These are phyloP conservation scores for Tortricodes alternella DNA, from an alignment of 2,888 invertebrate species.

Conservation along the genomic window DNA sequence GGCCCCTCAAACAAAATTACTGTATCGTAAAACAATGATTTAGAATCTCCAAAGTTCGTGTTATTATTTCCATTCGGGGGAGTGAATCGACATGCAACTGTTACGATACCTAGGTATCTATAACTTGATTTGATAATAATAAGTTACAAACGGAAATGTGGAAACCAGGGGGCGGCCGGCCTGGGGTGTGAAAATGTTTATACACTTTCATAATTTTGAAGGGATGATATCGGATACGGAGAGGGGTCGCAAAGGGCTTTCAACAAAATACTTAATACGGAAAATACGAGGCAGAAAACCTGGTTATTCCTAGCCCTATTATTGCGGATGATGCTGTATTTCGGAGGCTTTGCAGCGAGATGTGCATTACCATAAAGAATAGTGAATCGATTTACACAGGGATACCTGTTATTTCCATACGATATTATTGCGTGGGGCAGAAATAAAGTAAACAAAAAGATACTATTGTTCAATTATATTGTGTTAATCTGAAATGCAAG, in stretches of 20 bases:
- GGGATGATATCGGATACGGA: conserved; percentile 74
- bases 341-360: conserved; percentile 48
- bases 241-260: conserved; percentile 69
- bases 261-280: conserved; percentile 76
- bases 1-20: conserved; percentile 55
- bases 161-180: conserved; percentile 64
- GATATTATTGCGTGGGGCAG: no score
- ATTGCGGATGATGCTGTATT: conserved; percentile 50
- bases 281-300: conserved; percentile 72
- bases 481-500: no score
- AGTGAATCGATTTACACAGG: conserved; percentile 23
- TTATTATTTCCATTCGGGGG: conserved; percentile 72
- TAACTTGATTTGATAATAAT: conserved; percentile 82
- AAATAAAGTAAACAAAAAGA: no score
- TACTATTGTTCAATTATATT: no score
- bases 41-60: conserved; percentile 61
- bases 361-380: conserved; percentile 48
- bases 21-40: conserved; percentile 78
- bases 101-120: conserved; percentile 71
- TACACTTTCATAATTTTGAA: conserved; percentile 81
- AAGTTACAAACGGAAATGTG: conserved; percentile 70
- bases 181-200: conserved; percentile 80
- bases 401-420: no score
- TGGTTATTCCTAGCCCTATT: conserved; percentile 63
- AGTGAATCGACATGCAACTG: conserved; percentile 61